A percentile compares a stretch with the other conserved stretches of the same genome.
Evolutionary conservation across 1,140 invertebrate species (phyloP).

Genomic region (Drosophila kepulauana): DNA sequence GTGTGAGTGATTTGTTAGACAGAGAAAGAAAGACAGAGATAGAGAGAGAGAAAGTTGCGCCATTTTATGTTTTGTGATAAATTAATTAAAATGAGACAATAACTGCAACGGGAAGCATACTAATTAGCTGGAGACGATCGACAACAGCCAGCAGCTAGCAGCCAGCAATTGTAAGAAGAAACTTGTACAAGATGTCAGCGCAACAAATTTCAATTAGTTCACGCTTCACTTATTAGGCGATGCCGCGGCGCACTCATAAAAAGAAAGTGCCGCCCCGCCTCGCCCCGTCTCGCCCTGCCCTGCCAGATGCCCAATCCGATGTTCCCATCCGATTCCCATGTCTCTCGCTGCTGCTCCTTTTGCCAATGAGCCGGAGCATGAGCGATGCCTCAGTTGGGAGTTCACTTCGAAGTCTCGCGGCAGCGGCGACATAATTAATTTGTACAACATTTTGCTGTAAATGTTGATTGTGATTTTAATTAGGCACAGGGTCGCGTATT

Average conservation of each 20-base stretch:
- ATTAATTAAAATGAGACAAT: slow-evolving; percentile 84
- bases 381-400: slow-evolving; percentile 41
- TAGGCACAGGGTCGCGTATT: slow-evolving; percentile 60
- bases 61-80: slow-evolving; percentile 81
- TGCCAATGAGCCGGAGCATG: slow-evolving; percentile 47
- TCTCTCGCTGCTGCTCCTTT: neutral
- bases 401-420: slow-evolving; percentile 27
- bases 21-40: neutral
- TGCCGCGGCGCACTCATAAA: slow-evolving; percentile 64
- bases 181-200: slow-evolving; percentile 77
- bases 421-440: slow-evolving; percentile 68
- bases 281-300: neutral
- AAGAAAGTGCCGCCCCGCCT: slow-evolving; percentile 68
- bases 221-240: slow-evolving; percentile 77
- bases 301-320: slow-evolving; percentile 12
- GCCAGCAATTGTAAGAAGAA: slow-evolving; percentile 46
- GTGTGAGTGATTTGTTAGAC: slow-evolving; percentile 74
- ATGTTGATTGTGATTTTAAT: slow-evolving; percentile 67
- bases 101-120: slow-evolving; percentile 69
- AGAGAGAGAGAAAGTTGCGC: slow-evolving; percentile 54
- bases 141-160: slow-evolving; percentile 53
- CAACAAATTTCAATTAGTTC: slow-evolving; percentile 84
- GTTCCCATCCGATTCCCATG: slow-evolving; percentile 32
- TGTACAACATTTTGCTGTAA: slow-evolving; percentile 63
- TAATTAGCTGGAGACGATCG: slow-evolving; percentile 77